Conservation (phyloP, 2,113 vertebrate species). For the Lagenorhynchus albirostris region DNA sequence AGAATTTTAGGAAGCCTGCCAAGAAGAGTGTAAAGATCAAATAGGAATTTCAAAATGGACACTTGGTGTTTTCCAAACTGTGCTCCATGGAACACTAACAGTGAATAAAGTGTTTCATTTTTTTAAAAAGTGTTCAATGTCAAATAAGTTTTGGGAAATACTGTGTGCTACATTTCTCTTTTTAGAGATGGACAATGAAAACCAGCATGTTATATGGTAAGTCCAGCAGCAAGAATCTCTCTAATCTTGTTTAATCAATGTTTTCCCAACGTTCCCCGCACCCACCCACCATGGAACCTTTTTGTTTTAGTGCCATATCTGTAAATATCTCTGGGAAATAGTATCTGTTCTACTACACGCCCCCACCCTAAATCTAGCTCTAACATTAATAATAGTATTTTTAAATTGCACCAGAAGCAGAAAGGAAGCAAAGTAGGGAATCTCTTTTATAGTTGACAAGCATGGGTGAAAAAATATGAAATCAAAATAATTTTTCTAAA, state of each 20-base stretch:
- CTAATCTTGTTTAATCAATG: background rate
- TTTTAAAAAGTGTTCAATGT: background rate
- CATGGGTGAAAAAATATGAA: background rate
- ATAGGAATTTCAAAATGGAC: background rate
- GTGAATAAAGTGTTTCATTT: background rate
- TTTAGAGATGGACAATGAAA: background rate
- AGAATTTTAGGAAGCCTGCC: background rate
- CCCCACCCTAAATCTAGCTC: background rate
- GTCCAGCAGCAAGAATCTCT: background rate
- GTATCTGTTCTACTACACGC: background rate
- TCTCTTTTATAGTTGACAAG: background rate
- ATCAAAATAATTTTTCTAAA: constrained; percentile 2
- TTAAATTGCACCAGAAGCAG: background rate
- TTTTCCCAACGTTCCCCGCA: background rate
- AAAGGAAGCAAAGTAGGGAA: constrained; percentile 4
- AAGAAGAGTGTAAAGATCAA: background rate
- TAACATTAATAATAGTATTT: background rate
- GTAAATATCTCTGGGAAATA: background rate
- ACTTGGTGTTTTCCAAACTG: background rate
- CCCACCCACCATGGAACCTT: background rate
- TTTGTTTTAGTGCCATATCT: background rate
- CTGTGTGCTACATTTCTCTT: background rate
- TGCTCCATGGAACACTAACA: background rate
- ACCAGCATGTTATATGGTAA: background rate
- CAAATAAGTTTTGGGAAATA: background rate